phyloP scores from a whole-genome alignment of 23 tunicate genomes.

The Ascidia mentula region DNA sequence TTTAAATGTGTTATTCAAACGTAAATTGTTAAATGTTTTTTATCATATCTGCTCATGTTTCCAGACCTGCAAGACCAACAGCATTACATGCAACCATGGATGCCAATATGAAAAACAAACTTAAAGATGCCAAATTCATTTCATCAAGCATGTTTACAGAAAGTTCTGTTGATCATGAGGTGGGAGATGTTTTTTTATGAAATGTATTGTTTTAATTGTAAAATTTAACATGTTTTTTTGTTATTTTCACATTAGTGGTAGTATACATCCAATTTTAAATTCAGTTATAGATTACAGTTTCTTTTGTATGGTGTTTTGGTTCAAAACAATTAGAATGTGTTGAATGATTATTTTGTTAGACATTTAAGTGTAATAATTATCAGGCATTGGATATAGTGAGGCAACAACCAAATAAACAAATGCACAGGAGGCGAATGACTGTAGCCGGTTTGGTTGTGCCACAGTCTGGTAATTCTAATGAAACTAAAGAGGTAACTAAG shows the following conservation, averaged over 20 bases:
- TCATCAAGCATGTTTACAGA: slow-evolving; percentile 14
- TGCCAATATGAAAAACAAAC: slow-evolving; percentile 5
- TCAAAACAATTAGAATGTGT: too few relatives aligned
- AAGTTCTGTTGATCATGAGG: not conserved
- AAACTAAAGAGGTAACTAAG: slow-evolving; percentile 40
- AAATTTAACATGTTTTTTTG: too few relatives aligned
- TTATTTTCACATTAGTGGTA: too few relatives aligned
- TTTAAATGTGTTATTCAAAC: too few relatives aligned
- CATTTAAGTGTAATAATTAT: too few relatives aligned
- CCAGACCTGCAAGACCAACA: not conserved
- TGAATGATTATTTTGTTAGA: too few relatives aligned
- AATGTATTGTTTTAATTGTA: too few relatives aligned
- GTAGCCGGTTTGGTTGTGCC: slow-evolving; percentile 42
- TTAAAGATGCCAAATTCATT: slow-evolving; percentile 11
- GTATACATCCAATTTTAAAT: too few relatives aligned
- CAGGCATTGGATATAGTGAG: slow-evolving; percentile 1
- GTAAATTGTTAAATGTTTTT: too few relatives aligned
- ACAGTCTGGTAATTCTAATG: not conserved
- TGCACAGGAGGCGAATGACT: slow-evolving; percentile 34
- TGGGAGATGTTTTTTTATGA: not conserved
- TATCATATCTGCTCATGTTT: not conserved
- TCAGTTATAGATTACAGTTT: too few relatives aligned
- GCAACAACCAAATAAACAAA: not conserved
- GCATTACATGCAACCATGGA: not conserved
- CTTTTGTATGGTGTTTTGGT: too few relatives aligned